Conservation (phyloP, 2,113 vertebrate genomes). For the Cisticola juncidis region DNA sequence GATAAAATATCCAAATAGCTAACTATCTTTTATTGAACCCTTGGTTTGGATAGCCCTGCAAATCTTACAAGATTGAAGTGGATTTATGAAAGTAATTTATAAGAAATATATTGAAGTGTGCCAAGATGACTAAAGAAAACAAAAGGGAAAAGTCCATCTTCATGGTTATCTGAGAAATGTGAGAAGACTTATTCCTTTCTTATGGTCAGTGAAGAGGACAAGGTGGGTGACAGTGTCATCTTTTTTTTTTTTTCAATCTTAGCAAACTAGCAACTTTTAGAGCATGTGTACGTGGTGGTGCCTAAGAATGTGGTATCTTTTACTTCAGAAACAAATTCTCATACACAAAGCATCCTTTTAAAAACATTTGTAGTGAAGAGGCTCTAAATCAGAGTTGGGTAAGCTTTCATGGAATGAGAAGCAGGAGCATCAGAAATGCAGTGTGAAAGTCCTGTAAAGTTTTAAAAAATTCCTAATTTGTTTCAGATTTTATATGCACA, state of each 20-base stretch:
- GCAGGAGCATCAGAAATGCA: not conserved
- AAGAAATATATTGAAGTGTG: not conserved
- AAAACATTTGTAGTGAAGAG: not conserved
- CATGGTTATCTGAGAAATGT: not conserved
- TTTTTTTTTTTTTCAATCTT: not conserved
- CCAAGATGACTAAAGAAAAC: not conserved
- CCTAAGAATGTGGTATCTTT: not conserved
- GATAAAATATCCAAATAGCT: not conserved
- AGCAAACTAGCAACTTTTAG: not conserved
- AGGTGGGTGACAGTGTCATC: not conserved
- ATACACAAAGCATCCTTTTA: not conserved
- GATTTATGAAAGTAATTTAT: not conserved
- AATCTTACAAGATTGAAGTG: not conserved
- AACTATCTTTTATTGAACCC: not conserved
- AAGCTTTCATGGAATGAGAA: not conserved
- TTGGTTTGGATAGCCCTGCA: not conserved
- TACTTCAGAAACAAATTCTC: not conserved
- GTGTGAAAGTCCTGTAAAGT: not conserved
- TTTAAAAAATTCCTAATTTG: not conserved
- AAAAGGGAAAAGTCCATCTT: not conserved
- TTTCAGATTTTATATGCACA: not conserved
- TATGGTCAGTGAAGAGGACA: not conserved
- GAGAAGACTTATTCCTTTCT: not conserved
- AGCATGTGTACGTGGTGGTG: not conserved
- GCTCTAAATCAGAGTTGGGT: not conserved